Evolutionary conservation across 2,888 invertebrate species (phyloP).

Genomic region (Orthosia cruda): DNA sequence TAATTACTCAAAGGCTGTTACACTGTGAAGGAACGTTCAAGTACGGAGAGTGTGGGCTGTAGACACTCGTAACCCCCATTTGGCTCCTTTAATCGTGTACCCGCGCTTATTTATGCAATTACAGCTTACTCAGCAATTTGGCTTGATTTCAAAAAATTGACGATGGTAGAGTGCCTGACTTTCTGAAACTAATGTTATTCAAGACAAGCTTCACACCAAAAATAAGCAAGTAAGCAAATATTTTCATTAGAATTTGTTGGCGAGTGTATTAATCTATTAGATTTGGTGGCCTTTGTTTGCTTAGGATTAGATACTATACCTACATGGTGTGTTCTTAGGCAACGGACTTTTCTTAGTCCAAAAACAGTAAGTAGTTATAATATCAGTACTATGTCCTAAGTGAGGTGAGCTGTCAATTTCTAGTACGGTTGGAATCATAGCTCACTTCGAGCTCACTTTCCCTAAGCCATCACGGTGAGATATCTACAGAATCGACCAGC

Average conservation of each 20-base stretch:
- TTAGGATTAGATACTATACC: constrained; percentile 48
- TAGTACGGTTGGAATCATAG: too few species aligned
- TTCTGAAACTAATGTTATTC: constrained; percentile 63
- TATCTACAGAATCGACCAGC: too few species aligned
- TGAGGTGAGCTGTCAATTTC: too few species aligned
- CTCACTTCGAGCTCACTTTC: too few species aligned
- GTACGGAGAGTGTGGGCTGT: constrained; percentile 66
- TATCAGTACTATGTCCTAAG: too few species aligned
- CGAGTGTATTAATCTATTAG: constrained; percentile 53
- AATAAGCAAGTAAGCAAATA: constrained; percentile 56
- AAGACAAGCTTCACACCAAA: constrained; percentile 58
- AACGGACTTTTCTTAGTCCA: constrained; percentile 2
- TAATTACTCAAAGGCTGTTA: constrained; percentile 65
- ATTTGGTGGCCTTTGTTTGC: constrained; percentile 48
- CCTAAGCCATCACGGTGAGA: too few species aligned
- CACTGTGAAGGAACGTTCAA: constrained; percentile 68
- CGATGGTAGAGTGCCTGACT: constrained; percentile 56
- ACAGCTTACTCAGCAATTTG: constrained; percentile 76
- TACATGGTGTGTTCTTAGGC: constrained; percentile 40
- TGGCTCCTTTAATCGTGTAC: constrained; percentile 78
- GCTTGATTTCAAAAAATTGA: constrained; percentile 76
- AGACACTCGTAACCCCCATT: constrained; percentile 67
- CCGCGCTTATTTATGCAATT: constrained; percentile 82
- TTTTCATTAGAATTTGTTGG: constrained; percentile 55
- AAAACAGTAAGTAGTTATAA: background rate